A percentile compares a stretch with the other conserved stretches of the same genome.
phyloP scores from a whole-genome alignment of 2,797 vertebrate genomes.

The Urocyon cinereoargenteus region DNA sequence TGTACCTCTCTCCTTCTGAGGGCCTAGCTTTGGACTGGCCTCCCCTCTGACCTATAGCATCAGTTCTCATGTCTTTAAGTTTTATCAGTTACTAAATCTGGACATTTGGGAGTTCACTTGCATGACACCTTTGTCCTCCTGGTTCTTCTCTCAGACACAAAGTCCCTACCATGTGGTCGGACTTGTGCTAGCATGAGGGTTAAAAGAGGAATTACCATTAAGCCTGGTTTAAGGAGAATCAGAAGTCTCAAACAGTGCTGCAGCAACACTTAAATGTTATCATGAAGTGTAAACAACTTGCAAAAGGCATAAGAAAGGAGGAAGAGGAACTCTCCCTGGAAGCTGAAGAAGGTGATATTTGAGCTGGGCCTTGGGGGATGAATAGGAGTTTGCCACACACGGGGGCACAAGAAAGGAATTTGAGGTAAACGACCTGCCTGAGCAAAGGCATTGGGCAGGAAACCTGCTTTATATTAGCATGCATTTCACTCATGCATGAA shows the following conservation, averaged over 20 bases:
- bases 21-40: background rate
- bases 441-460: background rate
- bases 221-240: background rate
- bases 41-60: background rate
- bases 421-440: background rate
- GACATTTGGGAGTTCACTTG: background rate
- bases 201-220: background rate
- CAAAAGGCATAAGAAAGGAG: background rate
- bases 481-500: background rate
- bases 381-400: background rate
- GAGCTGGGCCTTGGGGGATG: background rate
- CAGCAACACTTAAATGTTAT: background rate
- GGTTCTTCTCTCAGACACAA: background rate
- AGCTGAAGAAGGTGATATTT: background rate
- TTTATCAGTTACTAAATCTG: background rate
- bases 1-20: background rate
- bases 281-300: background rate
- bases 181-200: too few relatives aligned
- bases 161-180: background rate
- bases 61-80: background rate
- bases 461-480: background rate
- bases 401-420: background rate
- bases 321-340: background rate
- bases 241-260: background rate
- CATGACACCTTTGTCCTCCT: background rate